Base-by-base conservation (phyloP, 2,797 vertebrate genomes). In the Chaetophractus vellerosus region DNA sequence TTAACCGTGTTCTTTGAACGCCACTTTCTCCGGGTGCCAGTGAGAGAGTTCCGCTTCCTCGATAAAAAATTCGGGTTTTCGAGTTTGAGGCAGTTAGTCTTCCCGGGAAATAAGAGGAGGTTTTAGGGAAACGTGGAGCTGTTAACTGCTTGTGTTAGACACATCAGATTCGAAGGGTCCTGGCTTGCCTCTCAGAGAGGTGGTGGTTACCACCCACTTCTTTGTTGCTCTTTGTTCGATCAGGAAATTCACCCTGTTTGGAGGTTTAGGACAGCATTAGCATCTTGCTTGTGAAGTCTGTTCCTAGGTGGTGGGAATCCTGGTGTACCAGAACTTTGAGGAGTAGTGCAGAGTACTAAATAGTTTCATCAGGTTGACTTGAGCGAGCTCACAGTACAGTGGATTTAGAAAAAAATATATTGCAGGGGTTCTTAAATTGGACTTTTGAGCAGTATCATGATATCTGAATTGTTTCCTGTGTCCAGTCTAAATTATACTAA, bases 211-310 rank as follows among this genome's bases (percentile, higher is more conserved):
- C 98, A 98, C 98, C 98, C 98, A 97, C 96, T 97, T 97, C 98
- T 98, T 98, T 98, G 98, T 98, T 97, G 95, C 90, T 97, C 98
- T 98, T 98, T 98, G 98, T 98, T 98, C 96, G 48, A 95, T 93
- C 81, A 50, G 97, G 97, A 97, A 90, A 78, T 95, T 95, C 57
- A 96, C 97, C 96, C 91, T 90, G 83, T 96, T 87, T 83, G 97
- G 97, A 94, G 96, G 87, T 74, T 94, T 97, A 82, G 63, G n/a
- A 90, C 90, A 52, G 72, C 74, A 6, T 93, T 38, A 48, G 95
- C 86, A 33, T 78, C 90, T 85, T 45, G 91, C 84, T 91, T 31
- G 64, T 2, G 72, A 84, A 84, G 33, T 19, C 61, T 19, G 23
- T 87, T 48, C 14, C 19, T 45, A 45, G 91, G 59, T 21, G 83